Evolutionary conservation across 2,888 invertebrate species (phyloP).

Genomic region (Tinea semifulvella): DNA sequence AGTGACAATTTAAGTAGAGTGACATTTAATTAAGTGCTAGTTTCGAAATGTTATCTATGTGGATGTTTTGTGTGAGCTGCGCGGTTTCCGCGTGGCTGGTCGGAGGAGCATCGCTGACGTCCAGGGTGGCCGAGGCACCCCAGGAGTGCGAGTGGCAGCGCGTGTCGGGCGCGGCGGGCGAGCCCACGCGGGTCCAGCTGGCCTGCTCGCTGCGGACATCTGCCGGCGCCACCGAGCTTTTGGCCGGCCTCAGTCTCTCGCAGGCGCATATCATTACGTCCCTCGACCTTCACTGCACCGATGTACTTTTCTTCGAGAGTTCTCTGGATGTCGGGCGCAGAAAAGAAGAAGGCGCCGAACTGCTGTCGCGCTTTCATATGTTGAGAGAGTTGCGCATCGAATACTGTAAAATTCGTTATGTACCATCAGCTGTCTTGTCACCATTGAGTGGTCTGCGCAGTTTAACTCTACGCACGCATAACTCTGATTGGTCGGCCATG

Average conservation of each 20-base stretch:
- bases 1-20: slow-evolving; percentile 58
- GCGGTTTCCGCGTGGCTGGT: slow-evolving; percentile 45
- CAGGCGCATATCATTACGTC: slow-evolving; percentile 76
- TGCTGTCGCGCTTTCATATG: slow-evolving; percentile 70
- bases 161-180: slow-evolving; percentile 60
- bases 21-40: slow-evolving; percentile 52
- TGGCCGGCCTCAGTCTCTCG: slow-evolving; percentile 68
- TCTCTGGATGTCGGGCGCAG: slow-evolving; percentile 68
- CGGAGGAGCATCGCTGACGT: slow-evolving; percentile 54
- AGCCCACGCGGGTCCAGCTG: slow-evolving; percentile 66
- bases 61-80: slow-evolving; percentile 52
- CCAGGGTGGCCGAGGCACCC: slow-evolving; percentile 70
- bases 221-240: slow-evolving; percentile 71
- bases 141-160: slow-evolving; percentile 79
- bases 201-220: slow-evolving; percentile 73
- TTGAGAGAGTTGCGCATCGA: slow-evolving; percentile 76
- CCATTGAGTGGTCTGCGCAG: slow-evolving; percentile 72
- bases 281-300: slow-evolving; percentile 75
- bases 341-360: slow-evolving; percentile 62
- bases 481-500: slow-evolving; percentile 83
- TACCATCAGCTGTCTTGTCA: slow-evolving; percentile 75
- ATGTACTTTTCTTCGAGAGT: slow-evolving; percentile 77
- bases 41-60: slow-evolving; percentile 56
- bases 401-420: slow-evolving; percentile 79
- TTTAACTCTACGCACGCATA: slow-evolving; percentile 76